Base-by-base conservation (phyloP, 2,888 invertebrate genomes). In the Bombylius major region DNA sequence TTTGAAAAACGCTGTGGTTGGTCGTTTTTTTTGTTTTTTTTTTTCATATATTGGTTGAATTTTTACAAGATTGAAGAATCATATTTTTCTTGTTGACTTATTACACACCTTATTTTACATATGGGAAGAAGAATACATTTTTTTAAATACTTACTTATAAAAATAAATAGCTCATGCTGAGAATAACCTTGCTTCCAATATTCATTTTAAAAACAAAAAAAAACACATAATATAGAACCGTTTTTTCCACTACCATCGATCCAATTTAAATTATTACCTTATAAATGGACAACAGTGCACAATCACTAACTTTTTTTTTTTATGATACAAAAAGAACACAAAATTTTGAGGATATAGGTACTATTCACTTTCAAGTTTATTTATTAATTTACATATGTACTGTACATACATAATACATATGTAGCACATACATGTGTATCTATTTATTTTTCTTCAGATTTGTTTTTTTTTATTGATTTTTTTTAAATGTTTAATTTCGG, bases 211-310 rank as follows among this genome's bases (percentile, higher is more conserved):
- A 23, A n/a, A n/a, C n/a, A n/a, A 23, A 23, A 23, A 23, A 23
- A 23, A 23, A 23, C 1, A 1, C 23, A 23, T 23, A 23, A 23
- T 23, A 23, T 23, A 23, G 23, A 23, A 23, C 23, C 23, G 23
- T 23, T 23, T 23, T 23, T 23, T 23, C 23, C 23, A 36, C 11
- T 50, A 55, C 50, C 55, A 50, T 55, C 55, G 55, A 55, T 55
- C 55, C 55, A 55, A 55, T 55, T 55, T 55, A 55, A 55, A 55
- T 55, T 55, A 55, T 55, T 55, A 50, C 55, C 50, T n/a, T 36
- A 50, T 47, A 7, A 42, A 36, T 36, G 8, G 4, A 36, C 34
- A 36, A 36, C 34, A 7, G 8, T 36, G 8, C 5, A 6, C 34
- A 23, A 3, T 23, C 23, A 23, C 23, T 23, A 23, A 23, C 23